Base-by-base conservation (phyloP, 2,888 invertebrate genomes). In the Zonitis immaculata region DNA sequence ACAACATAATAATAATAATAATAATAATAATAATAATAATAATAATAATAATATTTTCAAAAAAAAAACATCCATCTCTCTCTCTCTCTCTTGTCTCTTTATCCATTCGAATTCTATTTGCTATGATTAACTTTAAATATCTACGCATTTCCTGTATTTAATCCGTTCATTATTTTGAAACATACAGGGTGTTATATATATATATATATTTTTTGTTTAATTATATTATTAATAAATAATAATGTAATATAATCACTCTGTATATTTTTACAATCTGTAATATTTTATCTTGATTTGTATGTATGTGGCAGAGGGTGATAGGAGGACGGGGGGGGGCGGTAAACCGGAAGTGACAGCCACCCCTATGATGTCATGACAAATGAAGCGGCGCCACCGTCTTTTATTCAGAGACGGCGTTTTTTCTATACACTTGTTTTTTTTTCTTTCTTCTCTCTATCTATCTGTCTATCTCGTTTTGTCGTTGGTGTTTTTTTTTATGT, bases 371-470 rank as follows among this genome's bases (percentile, higher is more conserved):
- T 70, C 71, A 68, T 75, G 74, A 75, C 74, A 75, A 75, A 75
- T 75, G 75, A 74, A 74, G 71, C 73, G 73, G 72, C 73, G 73
- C 73, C 74, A 63, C 62, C 66, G 71, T 68, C 71, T 69, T 68
- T 68, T 66, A 63, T 65, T 60, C 65, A 39, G 11, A 39, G 39
- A 39, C 39, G 18, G 16, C 9, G 30, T 4, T 11, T 18, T n/a
- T 6, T 28, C 16, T 27, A n/a, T n/a, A n/a, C n/a, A n/a, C 3
- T 14, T 22, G 14, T 42, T 18, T 42, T 49, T 43, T 44, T 47
- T 56, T 56, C 45, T 58, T 52, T 57, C 44, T 43, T 32, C 35
- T 32, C 14, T 28, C 30, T n/a, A 6, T 30, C 14, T n/a, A 20
- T 42, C 45, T 30, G n/a, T 49, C 49, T 35, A 39, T 48, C 49